Conservation (phyloP, 1,140 invertebrate genomes). For the Schlechtendalia chinensis region DNA sequence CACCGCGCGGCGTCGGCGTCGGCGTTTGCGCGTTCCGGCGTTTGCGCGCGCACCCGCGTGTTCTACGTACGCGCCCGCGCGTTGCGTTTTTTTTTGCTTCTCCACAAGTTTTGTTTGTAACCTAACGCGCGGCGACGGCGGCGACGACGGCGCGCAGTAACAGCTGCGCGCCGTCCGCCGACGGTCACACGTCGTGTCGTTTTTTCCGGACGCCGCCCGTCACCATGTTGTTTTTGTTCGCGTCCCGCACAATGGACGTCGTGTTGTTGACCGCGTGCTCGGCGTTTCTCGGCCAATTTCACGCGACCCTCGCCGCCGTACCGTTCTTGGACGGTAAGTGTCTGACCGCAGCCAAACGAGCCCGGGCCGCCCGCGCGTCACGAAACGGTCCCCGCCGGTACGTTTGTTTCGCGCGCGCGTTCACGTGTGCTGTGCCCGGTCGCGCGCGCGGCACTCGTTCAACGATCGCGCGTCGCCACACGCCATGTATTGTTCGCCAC, state of each 20-base stretch:
- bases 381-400: neutral
- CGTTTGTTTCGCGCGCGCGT: neutral
- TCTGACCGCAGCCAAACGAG: too few relatives aligned
- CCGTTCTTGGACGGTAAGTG: conserved; percentile 32
- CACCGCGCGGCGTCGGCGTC: neutral
- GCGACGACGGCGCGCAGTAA: conserved; percentile 22
- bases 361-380: too few relatives aligned
- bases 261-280: conserved; percentile 7
- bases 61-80: neutral
- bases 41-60: neutral
- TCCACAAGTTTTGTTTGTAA: too few relatives aligned
- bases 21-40: conserved; percentile 15
- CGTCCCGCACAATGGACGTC: neutral
- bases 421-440: too few relatives aligned
- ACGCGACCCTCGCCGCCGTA: neutral
- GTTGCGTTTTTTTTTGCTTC: neutral
- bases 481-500: too few relatives aligned
- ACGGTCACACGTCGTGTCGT: conserved; percentile 13
- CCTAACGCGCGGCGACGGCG: conserved; percentile 7
- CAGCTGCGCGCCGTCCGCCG: conserved; percentile 34
- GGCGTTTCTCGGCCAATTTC: neutral
- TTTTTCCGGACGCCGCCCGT: neutral
- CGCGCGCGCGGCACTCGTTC: too few relatives aligned
- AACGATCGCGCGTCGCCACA: neutral
- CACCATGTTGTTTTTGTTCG: neutral